Base-by-base conservation (phyloP, 2,113 vertebrate species). In the Pollachius pollachius region DNA sequence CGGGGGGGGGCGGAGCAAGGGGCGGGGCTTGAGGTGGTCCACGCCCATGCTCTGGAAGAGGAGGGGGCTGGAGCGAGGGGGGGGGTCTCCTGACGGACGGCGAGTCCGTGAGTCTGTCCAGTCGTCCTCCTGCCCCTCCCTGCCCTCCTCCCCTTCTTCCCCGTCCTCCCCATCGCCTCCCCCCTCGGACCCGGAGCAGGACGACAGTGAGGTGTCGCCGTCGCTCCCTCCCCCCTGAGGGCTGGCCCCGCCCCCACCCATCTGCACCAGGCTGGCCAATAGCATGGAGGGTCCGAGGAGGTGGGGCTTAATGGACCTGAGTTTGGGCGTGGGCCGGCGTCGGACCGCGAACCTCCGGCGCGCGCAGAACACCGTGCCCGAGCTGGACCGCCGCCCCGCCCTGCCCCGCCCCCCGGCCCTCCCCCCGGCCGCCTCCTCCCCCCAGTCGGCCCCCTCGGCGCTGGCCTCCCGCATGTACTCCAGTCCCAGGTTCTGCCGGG, bases 261-360 rank as follows among this genome's bases (percentile, higher is more conserved):
- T 84, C 67, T 92, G 94, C 67, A 93, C 30, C 0, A 95, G 72
- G 41, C 93, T 87, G 0, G 94, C 88, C 69, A 94, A 84, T 34
- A 94, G 81, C 78, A 93, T 72, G 0, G 94, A 91, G 2, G 93
- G 81, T 13, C 91, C 88, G 21, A 94, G 80, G 34, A 94, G 87
- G 3, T 92, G 94, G 62, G 91, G 56, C 7, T 92, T 88, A 0
- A 89, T 79, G 37, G 78, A 70, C 62, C 61, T 85, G 0, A 77
- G 69, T 27, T 78, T 81, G 0, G 76, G 74, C 6, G 78, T 71
- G 2, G 0, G 0, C 27, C 70, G 82, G 3, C 66, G 72, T 25
- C 88, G 87, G 60, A 95, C 92, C 0, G 84, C 34, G 1, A 94
- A 92, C 52, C 92, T 88, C 1, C 91, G 94, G 74, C 88, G 93